Conservation (phyloP, 2,888 invertebrate species). For the Lithophane ornitopus region DNA sequence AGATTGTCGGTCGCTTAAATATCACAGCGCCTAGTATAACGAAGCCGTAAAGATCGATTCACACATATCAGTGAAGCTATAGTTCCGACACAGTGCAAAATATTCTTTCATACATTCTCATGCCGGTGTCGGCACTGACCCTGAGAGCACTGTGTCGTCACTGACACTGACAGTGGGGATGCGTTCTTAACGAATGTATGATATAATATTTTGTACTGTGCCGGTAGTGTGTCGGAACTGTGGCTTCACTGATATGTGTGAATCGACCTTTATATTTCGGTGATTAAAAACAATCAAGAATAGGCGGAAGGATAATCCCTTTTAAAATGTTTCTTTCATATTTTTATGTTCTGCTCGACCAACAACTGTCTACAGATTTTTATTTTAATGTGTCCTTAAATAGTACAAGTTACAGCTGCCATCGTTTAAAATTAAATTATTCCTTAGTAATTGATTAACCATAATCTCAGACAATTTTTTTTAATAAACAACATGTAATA, state of each 20-base stretch:
- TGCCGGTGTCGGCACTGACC: no score
- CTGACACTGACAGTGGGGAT: no score
- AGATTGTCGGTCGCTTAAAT: background rate
- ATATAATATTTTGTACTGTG: no score
- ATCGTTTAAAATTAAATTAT: background rate
- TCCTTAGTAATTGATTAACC: background rate
- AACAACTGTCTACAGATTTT: background rate
- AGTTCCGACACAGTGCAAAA: no score
- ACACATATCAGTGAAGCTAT: no score
- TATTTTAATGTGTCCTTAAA: background rate
- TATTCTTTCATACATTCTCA: no score
- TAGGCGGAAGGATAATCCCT: conserved; percentile 12
- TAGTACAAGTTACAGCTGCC: conserved; percentile 24
- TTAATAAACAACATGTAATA: background rate
- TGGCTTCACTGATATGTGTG: no score
- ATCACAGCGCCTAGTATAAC: background rate
- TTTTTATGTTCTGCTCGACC: background rate
- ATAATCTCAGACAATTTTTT: background rate
- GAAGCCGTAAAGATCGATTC: no score
- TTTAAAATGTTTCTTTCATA: background rate
- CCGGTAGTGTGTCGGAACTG: no score
- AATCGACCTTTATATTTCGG: no score
- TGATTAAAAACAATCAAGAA: background rate
- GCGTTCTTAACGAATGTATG: no score
- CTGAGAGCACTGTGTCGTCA: no score